phyloP scores from a whole-genome alignment of 2,113 vertebrate genomes.

The Corvus moneduloides region DNA sequence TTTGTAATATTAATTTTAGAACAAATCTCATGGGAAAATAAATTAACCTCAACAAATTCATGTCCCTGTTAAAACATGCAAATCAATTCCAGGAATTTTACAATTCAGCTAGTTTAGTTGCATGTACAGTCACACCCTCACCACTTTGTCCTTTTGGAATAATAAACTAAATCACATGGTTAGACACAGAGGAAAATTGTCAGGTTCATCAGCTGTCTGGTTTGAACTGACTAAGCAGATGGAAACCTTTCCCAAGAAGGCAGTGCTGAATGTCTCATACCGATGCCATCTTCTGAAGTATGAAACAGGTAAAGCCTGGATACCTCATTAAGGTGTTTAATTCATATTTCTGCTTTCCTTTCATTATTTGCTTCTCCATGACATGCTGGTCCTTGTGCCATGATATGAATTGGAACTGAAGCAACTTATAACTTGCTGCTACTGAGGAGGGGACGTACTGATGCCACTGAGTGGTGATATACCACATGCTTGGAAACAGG shows the following conservation, averaged over 20 bases:
- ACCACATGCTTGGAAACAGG: neutral
- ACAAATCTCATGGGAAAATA: neutral
- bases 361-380: neutral
- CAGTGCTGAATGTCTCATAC: neutral
- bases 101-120: neutral
- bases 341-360: neutral
- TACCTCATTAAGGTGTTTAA: neutral
- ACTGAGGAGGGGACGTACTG: neutral
- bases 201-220: neutral
- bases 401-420: neutral
- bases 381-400: neutral
- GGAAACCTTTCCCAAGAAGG: neutral
- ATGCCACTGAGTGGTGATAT: fast-evolving
- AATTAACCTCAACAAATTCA: neutral
- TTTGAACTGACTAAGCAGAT: neutral
- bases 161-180: neutral
- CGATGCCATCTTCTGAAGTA: neutral
- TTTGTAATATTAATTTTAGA: neutral
- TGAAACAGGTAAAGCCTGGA: neutral
- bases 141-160: neutral
- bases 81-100: neutral
- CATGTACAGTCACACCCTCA: neutral
- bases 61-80: neutral
- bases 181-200: neutral
- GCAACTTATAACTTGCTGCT: neutral